These are phyloP conservation scores for Hapalemur alaotrensis DNA, from an alignment of 2,797 vertebrate species.

Conservation along the genomic window DNA sequence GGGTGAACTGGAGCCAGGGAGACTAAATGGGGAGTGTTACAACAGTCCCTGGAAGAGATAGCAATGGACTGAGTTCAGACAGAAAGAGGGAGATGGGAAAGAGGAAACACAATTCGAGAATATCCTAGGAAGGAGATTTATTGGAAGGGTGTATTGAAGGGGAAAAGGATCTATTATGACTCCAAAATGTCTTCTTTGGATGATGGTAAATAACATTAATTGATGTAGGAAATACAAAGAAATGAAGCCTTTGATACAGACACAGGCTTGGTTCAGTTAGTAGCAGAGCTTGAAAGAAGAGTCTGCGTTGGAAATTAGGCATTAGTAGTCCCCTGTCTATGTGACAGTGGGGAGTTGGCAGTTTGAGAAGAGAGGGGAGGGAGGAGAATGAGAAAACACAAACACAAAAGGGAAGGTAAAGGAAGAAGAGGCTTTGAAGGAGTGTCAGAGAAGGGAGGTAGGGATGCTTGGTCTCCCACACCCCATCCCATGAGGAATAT, in stretches of 20 bases:
- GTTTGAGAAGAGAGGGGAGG: not conserved
- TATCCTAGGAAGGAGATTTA: not conserved
- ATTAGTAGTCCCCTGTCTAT: not conserved
- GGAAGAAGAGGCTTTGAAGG: not conserved
- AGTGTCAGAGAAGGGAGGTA: not conserved
- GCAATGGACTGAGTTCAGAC: not conserved
- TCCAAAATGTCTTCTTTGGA: not conserved
- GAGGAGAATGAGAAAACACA: not conserved
- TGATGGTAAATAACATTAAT: not conserved
- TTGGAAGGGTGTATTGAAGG: not conserved
- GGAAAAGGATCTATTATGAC: not conserved
- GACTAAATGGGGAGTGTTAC: not conserved
- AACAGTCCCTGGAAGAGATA: not conserved
- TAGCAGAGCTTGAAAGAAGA: not conserved
- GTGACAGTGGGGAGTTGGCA: not conserved
- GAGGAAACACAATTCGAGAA: not conserved
- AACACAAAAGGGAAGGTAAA: not conserved
- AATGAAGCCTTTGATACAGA: not conserved
- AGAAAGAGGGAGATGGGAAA: not conserved
- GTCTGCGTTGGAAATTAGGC: not conserved
- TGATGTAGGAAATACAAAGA: not conserved
- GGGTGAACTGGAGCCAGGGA: not conserved
- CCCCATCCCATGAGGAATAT: rapidly evolving
- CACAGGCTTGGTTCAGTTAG: not conserved
- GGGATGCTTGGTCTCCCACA: not conserved